Evolutionary conservation across 2,797 vertebrate species (phyloP).

Genomic region (Adrianichthys oophorus): DNA sequence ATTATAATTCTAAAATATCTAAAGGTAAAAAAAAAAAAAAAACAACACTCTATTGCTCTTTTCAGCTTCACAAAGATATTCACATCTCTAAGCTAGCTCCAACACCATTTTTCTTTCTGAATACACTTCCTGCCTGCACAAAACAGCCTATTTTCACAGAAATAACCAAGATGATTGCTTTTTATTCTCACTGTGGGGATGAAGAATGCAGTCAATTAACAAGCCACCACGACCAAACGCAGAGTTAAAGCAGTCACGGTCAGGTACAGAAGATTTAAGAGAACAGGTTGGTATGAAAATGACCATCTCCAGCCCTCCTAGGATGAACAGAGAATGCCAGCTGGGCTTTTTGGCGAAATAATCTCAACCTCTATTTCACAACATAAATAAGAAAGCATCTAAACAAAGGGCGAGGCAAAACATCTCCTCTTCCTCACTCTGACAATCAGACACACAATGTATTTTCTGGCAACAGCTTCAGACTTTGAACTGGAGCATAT

Average conservation of each 20-base stretch:
- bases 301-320: neutral
- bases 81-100: too few species aligned
- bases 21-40: too few species aligned
- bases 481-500: conserved; percentile 55
- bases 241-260: neutral
- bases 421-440: conserved; percentile 30
- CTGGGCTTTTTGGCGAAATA: conserved; percentile 10
- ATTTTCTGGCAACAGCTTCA: conserved; percentile 57
- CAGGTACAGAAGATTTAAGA: neutral
- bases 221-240: neutral
- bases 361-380: conserved; percentile 4
- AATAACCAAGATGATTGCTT: neutral
- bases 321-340: conserved; percentile 1
- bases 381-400: conserved; percentile 15
- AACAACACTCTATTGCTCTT: too few species aligned
- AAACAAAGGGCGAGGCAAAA: conserved; percentile 33
- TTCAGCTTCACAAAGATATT: too few species aligned
- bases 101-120: neutral
- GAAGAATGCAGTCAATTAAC: neutral
- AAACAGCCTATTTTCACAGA: neutral
- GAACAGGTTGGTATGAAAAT: neutral
- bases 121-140: neutral
- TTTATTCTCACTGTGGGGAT: neutral
- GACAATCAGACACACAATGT: conserved; percentile 48
- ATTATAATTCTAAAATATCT: too few species aligned